Evolutionary conservation across 2,113 vertebrate genomes (phyloP).

Genomic region (mouse (Mus musculus)): GRCm39 chr1:135335501-135336000

Average conservation of each 20-base stretch:
- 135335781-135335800: conserved; percentile 96
- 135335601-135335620: not conserved
- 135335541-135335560: not conserved
- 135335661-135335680: not conserved
- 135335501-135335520: not conserved
- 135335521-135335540: not conserved
- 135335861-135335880: not conserved
- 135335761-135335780: conserved; percentile 99
- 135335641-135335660: not conserved
- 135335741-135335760: conserved; percentile 98
- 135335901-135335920: not conserved
- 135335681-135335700: not conserved
- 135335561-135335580: not conserved
- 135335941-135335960: not conserved
- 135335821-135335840: not conserved
- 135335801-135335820: conserved; percentile 94
- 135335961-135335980: not conserved
- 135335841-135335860: fast-evolving
- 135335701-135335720: not conserved
- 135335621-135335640: not conserved
- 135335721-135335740: conserved; percentile 98
- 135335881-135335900: not conserved
- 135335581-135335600: not conserved
- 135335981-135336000: not conserved
- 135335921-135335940: not conserved